Evolutionary conservation across 2,797 vertebrate genomes (phyloP), one percentile per base, ranked within the genome.

Genomic region (Cirrhinus mrigala): DNA sequence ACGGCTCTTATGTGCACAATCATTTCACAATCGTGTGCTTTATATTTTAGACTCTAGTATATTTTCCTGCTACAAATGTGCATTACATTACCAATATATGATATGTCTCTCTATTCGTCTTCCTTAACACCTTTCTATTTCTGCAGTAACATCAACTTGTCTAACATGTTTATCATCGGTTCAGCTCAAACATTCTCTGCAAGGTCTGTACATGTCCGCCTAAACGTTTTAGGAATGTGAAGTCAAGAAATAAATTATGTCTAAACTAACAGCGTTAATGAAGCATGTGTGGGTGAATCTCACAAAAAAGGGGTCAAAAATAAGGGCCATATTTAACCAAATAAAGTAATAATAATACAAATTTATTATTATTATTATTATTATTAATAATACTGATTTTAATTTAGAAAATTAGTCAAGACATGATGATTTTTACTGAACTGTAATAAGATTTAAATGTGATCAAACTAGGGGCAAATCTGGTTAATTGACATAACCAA

Each of bases 1-100:
- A 93, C 91, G 89, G 90, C 90, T 84, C 83, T 16, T 3, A 75
- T 73, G 29, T 33, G 75, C 79, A 89, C 44, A 66, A 62, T 50
- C 77, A 1, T 0, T 80, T 88, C 76, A 27, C 33, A 33, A 33
- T 33, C 1, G 33, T 76, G 79, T 76, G 60, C 68, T 82, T 86
- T 44, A 75, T 33, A 37, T 29, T 71, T 84, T 70, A 73, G 22
- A 16, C 18, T 69, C 7, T 20, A 62, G 62, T 60, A 22, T n/a
- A 24, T 44, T 68, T 16, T 46, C 50, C 48, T 80, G 66, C 69
- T 82, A 82, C 81, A 33, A 82, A 82, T 82, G 15, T 73, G 29
- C 71, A 83, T 83, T 24, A 29, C 44, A 22, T 62, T 33, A 54
- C 6, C 10, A 29, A 48, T 29, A 48, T 29, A 37, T 52, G 12